A percentile compares a stretch with the other conserved stretches of the same genome.
These are phyloP conservation scores for Cloeon dipterum DNA, from an alignment of 2,888 invertebrate genomes.

Conservation along the genomic window DNA sequence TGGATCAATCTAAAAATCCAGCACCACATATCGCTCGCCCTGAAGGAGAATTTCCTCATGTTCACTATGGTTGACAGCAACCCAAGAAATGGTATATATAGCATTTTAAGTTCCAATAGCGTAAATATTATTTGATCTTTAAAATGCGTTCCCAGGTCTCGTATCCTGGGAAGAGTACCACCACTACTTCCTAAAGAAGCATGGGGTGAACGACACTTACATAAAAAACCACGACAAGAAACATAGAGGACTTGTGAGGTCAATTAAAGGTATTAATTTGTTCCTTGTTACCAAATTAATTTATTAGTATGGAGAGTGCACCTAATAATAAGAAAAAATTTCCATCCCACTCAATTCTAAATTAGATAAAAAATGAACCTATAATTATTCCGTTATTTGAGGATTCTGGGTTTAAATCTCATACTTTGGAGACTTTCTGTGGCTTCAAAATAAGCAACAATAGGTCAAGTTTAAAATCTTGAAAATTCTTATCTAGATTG, in stretches of 20 bases:
- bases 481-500: too few species aligned
- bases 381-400: neutral
- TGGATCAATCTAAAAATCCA: constrained; percentile 43
- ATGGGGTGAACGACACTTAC: constrained; percentile 38
- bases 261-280: constrained; percentile 27
- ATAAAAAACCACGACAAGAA: constrained; percentile 37
- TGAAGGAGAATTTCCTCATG: constrained; percentile 37
- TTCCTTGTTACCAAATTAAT: too few species aligned
- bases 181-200: constrained; percentile 41
- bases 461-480: too few species aligned
- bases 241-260: constrained; percentile 35
- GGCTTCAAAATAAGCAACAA: too few species aligned
- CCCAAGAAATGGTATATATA: constrained; percentile 31
- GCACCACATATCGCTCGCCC: constrained; percentile 40
- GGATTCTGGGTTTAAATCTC: too few species aligned
- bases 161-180: constrained; percentile 67
- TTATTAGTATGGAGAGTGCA: too few species aligned
- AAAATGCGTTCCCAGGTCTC: constrained; percentile 20
- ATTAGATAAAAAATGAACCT: constrained; percentile 6
- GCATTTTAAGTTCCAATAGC: too few species aligned
- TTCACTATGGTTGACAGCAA: constrained; percentile 39
- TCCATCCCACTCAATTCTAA: neutral
- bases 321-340: too few species aligned
- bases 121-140: neutral
- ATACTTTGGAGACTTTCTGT: too few species aligned